Conservation (phyloP, 2,113 vertebrate species). For the Platichthys stellatus region DNA sequence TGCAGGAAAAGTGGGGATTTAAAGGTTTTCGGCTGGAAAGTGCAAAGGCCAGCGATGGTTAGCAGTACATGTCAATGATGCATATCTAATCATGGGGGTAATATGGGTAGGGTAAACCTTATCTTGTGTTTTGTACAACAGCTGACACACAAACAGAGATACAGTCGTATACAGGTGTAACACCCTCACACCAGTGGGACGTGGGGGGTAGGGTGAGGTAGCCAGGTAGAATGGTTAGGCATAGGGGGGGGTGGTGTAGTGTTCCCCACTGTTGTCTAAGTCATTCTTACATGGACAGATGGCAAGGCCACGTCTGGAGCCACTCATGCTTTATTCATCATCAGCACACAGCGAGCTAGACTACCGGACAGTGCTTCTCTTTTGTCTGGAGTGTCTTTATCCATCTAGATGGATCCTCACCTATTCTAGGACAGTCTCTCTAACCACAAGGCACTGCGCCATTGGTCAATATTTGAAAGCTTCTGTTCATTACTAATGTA, state of each 20-base stretch:
- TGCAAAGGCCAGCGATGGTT: background rate
- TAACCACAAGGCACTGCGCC: slow-evolving; percentile 29
- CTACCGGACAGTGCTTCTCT: slow-evolving; percentile 46
- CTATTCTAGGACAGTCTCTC: slow-evolving; percentile 54
- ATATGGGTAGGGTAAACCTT: background rate
- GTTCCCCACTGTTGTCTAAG: slow-evolving; percentile 44
- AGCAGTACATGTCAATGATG: background rate
- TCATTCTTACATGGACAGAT: slow-evolving; percentile 58
- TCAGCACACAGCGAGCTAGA: slow-evolving; percentile 22
- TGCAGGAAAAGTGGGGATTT: too few relatives aligned
- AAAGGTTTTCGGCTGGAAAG: too few relatives aligned
- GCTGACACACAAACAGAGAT: background rate
- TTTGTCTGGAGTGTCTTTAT: slow-evolving; percentile 62
- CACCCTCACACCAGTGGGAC: slow-evolving; percentile 3
- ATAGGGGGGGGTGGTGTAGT: slow-evolving; percentile 42
- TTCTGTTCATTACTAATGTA: slow-evolving; percentile 63
- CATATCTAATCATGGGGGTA: background rate
- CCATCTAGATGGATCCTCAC: slow-evolving; percentile 55
- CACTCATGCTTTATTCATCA: slow-evolving; percentile 66
- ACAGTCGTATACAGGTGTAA: background rate
- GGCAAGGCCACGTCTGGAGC: slow-evolving; percentile 44
- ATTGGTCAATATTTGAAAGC: slow-evolving; percentile 71
- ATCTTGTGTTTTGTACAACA: background rate
- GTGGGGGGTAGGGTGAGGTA: slow-evolving; percentile 15
- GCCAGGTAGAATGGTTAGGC: slow-evolving; percentile 20